Base-by-base conservation (phyloP, 2,888 invertebrate species). In the Psylliodes chrysocephalus region DNA sequence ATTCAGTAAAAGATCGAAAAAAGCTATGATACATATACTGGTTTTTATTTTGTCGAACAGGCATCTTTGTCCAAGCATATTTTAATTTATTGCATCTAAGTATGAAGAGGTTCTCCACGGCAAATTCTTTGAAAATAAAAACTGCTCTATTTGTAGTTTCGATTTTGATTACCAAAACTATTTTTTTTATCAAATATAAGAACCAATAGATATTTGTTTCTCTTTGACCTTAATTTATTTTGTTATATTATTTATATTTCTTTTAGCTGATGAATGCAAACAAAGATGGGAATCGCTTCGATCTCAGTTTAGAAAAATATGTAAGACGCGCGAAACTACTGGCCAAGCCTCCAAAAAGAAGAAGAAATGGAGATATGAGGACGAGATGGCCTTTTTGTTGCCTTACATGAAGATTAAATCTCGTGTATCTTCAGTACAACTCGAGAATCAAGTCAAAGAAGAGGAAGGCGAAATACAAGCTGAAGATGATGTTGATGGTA, bases 241-340 rank as follows among this genome's bases (percentile, higher is more conserved):
- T 51, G 8, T 12, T 8, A 51, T 22, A 18, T 12, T 25, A 22
- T 49, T 25, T 8, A 47, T 46, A 2, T 57, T 57, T 19, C 14
- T 25, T 57, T 7, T 28, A 46, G 46, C 53, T 15, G 38, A 53
- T 8, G 35, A 44, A 47, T 18, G 28, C 28, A 28, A 28, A 8
- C 28, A 28, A 28, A 28, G 60, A 30, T 60, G 60, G 60, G 60
- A 60, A 19, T 60, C 52, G 33, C 19, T 60, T 17, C 30, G 52
- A 35, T 51, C 51, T 30, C 60, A 60, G 17, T 51, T 49, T 60
- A 14, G 52, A 40, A 60, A 60, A 56, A 56, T 56, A 17, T 56
- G 56, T 46, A 51, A 52, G 42, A 10, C 12, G 55, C 14, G 18
- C 22, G 42, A 33, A 53, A 53, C 42, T 28, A 28, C 28, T 17